Conservation (phyloP, 2,113 vertebrate genomes). For the Tupaia chinensis region DNA sequence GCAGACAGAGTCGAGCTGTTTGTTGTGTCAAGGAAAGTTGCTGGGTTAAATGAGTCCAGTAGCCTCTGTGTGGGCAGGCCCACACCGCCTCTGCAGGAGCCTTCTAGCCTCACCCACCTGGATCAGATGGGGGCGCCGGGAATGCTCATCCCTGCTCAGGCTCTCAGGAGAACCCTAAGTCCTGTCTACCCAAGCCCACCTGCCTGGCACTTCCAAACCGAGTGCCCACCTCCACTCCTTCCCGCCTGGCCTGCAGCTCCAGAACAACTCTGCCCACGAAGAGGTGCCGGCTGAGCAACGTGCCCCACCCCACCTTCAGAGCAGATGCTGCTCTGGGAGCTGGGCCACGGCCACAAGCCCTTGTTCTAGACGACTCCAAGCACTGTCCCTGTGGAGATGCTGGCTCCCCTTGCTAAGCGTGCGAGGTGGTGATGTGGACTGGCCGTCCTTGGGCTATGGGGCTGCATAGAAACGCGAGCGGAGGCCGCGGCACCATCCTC, state of each 20-base stretch:
- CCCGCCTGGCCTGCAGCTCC: not conserved
- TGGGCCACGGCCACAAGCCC: constrained; percentile 45
- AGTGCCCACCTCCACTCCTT: constrained; percentile 25
- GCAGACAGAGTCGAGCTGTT: constrained; percentile 49
- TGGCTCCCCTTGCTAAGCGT: constrained; percentile 69
- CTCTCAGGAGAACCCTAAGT: constrained; percentile 54
- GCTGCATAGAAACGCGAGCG: constrained; percentile 83
- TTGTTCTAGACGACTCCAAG: constrained; percentile 56
- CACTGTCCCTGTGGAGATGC: constrained; percentile 50
- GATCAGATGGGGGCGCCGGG: not conserved
- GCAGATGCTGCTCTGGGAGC: not conserved
- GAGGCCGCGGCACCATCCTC: constrained; percentile 78
- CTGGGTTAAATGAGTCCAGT: constrained; percentile 27
- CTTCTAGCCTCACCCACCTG: not conserved
- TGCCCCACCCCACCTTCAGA: not conserved
- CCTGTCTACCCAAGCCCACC: constrained; percentile 52
- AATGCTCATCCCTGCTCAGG: constrained; percentile 35
- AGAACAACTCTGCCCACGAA: constrained; percentile 22
- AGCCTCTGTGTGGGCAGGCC: constrained; percentile 1
- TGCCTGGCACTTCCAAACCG: not conserved
- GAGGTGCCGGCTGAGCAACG: not conserved
- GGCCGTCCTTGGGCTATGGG: constrained; percentile 61
- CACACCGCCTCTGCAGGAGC: not conserved
- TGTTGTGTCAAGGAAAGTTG: constrained; percentile 30
- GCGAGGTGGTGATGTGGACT: constrained; percentile 60